Conservation (phyloP, 1,140 invertebrate species). For the Venustaconcha ellipsiformis region DNA sequence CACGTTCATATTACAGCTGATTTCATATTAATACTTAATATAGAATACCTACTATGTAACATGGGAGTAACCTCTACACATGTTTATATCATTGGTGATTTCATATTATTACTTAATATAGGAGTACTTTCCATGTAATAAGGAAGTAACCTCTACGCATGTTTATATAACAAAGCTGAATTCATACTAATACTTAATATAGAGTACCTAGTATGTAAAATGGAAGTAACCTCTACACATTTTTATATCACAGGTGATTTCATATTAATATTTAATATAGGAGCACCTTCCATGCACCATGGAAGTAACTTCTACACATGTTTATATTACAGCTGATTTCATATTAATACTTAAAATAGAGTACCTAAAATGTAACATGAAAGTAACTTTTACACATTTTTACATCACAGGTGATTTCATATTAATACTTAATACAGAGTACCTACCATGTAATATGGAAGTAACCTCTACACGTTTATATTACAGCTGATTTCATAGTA, state of each 20-base stretch:
- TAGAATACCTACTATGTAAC: constrained; percentile 85
- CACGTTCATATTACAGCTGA: constrained; percentile 98
- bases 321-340: too few species aligned
- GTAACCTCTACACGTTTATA: constrained; percentile 95
- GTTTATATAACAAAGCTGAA: constrained; percentile 97
- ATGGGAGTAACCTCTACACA: constrained; percentile 95
- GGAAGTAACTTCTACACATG: constrained; percentile 94
- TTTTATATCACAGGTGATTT: constrained; percentile 95
- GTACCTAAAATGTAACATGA: neutral
- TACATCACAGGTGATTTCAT: too few species aligned
- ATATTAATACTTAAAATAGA: too few species aligned
- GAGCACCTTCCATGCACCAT: constrained; percentile 88
- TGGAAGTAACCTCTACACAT: constrained; percentile 98
- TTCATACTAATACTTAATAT: neutral
- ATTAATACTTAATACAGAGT: too few species aligned
- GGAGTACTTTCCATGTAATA: constrained; percentile 87
- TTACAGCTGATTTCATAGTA: constrained; percentile 85
- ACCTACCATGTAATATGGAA: constrained; percentile 96
- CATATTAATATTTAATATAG: too few species aligned
- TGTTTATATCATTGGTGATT: constrained; percentile 46
- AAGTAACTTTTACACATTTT: too few species aligned
- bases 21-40: constrained; percentile 53
- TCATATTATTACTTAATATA: too few species aligned
- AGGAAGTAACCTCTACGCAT: constrained; percentile 95
- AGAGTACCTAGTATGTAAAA: constrained; percentile 85